Base-by-base conservation (phyloP, 2,113 vertebrate genomes). In the Galbula dea region DNA sequence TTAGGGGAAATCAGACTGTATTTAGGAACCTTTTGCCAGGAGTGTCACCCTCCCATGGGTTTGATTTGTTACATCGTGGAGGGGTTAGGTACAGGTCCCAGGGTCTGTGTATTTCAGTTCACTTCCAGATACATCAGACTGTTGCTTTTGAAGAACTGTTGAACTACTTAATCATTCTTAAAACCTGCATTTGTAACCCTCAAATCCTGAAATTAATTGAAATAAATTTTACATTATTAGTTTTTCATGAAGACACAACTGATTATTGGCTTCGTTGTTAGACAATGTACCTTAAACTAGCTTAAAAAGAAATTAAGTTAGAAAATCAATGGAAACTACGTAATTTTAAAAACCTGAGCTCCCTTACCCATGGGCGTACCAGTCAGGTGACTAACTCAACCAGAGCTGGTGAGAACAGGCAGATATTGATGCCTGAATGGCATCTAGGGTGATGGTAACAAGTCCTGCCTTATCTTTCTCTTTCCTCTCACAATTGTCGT, bases 61-160 rank as follows among this genome's bases (percentile, higher is more conserved):
- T 69, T 66, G 11, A 18, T 54, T 24, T 65, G 12, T 8, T 74
- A 1, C 2, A 0, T 13, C 22, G 16, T 32, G 17, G 41, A 72
- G 45, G 8, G 10, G 5, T 18, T 75, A 20, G 22, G 36, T 65
- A 2, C 27, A 61, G 27, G 15, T 23, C 36, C 23, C 24, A 5
- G 17, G 29, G 63, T 22, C 51, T 80, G 11, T 37, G 3, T 68
- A 4, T n/a, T 59, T 83, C 30, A 11, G 9, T 15, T 65, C 29
- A 30, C 26, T n/a, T 73, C 11, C 7, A 48, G 4, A 9, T 24
- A 6, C 3, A 51, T 55, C 18, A 43, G 15, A 61, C 18, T 16
- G 8, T 29, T 85, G 45, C n/a, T 86, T 74, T 41, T 51, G 19
- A 75, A 79, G 54, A 92, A 18, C 48, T 51, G 2, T 27, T 29